phyloP scores from a whole-genome alignment of 1,140 invertebrate species.

The Drosophila asahinai region DNA sequence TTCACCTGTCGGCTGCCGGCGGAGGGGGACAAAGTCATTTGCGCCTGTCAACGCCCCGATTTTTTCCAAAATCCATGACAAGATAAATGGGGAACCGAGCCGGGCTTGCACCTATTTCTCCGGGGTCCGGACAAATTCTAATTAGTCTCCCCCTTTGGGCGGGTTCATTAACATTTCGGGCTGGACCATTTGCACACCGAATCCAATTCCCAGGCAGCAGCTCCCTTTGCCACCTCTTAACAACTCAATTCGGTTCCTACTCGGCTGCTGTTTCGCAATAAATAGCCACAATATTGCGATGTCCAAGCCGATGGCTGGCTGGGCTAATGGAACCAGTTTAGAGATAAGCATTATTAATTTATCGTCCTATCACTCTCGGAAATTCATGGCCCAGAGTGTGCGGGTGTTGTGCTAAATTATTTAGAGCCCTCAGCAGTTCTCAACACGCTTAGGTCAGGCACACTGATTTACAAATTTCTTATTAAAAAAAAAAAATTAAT shows the following conservation, averaged over 20 bases:
- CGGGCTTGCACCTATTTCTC: conserved; percentile 25
- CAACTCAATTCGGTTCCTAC: conserved; percentile 36
- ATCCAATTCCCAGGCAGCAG: conserved; percentile 8
- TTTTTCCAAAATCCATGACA: conserved; percentile 58
- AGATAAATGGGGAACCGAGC: conserved; percentile 65
- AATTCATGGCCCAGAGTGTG: conserved; percentile 20
- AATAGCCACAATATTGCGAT: conserved; percentile 45
- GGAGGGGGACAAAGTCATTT: conserved; percentile 60
- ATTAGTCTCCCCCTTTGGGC: conserved; percentile 35
- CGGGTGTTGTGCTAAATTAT: conserved; percentile 65
- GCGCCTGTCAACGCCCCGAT: conserved; percentile 79
- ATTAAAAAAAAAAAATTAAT: not conserved
- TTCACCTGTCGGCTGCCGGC: conserved; percentile 74
- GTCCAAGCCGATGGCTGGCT: conserved; percentile 15
- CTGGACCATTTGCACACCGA: conserved; percentile 16
- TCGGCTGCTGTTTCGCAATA: conserved; percentile 49
- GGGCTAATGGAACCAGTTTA: conserved; percentile 80
- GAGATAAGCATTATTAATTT: conserved; percentile 75
- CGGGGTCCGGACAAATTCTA: conserved; percentile 41
- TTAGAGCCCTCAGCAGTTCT: conserved; percentile 13
- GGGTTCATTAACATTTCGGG: conserved; percentile 58
- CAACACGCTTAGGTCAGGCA: conserved; percentile 32
- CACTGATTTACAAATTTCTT: conserved; percentile 29
- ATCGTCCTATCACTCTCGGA: conserved; percentile 57
- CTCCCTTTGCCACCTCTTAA: conserved; percentile 11